Evolutionary conservation across 2,888 invertebrate genomes (phyloP), one percentile per base, ranked within the genome.

Genomic region (Gari tellinella): DNA sequence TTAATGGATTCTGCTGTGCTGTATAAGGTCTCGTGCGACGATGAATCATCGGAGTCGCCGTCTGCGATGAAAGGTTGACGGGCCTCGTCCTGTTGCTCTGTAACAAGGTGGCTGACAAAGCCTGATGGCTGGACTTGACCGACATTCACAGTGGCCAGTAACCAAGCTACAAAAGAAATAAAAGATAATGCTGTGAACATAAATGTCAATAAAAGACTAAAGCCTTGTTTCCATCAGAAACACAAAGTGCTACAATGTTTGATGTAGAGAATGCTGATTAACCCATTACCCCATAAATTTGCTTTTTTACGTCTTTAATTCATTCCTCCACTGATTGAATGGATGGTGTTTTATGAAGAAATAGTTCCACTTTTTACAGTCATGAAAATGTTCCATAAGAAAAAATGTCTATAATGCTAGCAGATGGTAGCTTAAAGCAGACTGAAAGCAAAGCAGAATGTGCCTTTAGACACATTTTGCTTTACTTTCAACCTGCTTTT

Each of bases 81-180:
- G 10, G 77, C 66, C 25, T 81, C 83, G 26, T 77, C 65, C 10
- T 31, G 31, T 10, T 31, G 31, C 21, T 77, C 60, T 5, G 66
- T 52, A 5, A 81, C 76, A 21, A 85, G 70, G 48, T 85, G 85
- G 37, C 74, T 80, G 31, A 83, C 77, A 23, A 73, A 75, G 1
- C 86, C 84, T 17, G 80, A 79, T 1, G 89, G 89, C 67, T 89
- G 89, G n/a, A 89, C 89, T 40, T 86, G 85, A 46, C 87, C 87
- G n/a, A 87, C 79, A 65, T 88, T 86, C 21, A 89, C 83, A 64
- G 84, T 85, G 14, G 88, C 87, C 61, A 86, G 56, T 64, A 89
- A 73, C 89, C 89, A 89, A 8, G 87, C 89, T 89, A 74, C 5
- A 84, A 78, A 19, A 46, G 46, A 31, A 23, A 56, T 31, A 45